Evolutionary conservation across 2,797 vertebrate genomes (phyloP).

Genomic region (Acanthis flammea): DNA sequence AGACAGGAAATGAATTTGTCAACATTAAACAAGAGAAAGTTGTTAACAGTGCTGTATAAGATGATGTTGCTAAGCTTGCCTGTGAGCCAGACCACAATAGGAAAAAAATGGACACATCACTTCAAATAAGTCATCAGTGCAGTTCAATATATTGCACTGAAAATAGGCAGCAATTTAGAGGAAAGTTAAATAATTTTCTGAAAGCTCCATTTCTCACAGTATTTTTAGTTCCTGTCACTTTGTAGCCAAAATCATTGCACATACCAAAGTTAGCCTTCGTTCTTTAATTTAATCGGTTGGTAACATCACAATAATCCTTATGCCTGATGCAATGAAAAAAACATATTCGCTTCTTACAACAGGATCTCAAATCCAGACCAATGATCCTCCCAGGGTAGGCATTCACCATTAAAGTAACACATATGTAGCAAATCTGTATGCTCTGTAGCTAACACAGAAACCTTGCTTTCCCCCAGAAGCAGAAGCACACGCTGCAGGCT

Average conservation of each 20-base stretch:
- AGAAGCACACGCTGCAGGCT: not conserved
- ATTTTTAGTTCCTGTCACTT: not conserved
- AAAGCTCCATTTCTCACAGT: not conserved
- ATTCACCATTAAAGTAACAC: not conserved
- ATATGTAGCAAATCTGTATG: not conserved
- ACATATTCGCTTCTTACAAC: not conserved
- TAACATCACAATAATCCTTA: not conserved
- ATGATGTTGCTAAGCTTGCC: not conserved
- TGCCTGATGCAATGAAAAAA: not conserved
- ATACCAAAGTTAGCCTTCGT: not conserved
- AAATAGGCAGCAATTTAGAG: not conserved
- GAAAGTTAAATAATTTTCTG: not conserved
- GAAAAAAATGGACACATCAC: not conserved
- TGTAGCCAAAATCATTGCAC: not conserved
- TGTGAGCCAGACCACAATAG: not conserved
- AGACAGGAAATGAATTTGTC: not conserved
- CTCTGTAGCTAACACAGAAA: not conserved
- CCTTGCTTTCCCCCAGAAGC: not conserved
- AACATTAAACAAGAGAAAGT: not conserved
- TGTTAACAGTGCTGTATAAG: not conserved
- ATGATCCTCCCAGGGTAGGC: fast-evolving
- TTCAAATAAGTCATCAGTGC: not conserved
- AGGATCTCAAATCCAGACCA: not conserved
- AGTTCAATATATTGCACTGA: not conserved
- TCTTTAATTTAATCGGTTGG: not conserved